Evolutionary conservation across 2,888 invertebrate genomes (phyloP).

Genomic region (Muscina levida): DNA sequence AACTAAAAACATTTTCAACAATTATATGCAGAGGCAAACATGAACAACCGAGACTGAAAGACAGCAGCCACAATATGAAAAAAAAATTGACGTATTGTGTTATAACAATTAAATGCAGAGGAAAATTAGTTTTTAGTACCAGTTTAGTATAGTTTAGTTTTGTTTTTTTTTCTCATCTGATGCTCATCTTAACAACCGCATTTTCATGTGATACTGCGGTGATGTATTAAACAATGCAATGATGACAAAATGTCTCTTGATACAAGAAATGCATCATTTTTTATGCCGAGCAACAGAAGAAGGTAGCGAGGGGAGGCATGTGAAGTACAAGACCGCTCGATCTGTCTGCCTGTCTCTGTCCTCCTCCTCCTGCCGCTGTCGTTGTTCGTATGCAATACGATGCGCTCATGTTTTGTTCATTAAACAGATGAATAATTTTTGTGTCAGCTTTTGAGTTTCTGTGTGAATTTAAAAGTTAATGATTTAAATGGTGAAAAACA

Average conservation of each 20-base stretch:
- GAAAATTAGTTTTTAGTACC: constrained; percentile 38
- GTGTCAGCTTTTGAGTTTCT: constrained; percentile 12
- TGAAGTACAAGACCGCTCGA: not conserved
- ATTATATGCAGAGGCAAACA: not conserved
- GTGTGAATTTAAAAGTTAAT: constrained; percentile 53
- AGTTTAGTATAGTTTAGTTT: too few relatives aligned
- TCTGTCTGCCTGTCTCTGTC: constrained; percentile 10
- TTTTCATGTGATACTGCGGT: constrained; percentile 20
- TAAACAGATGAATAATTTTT: constrained; percentile 57
- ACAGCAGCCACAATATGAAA: not conserved
- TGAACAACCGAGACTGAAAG: not conserved
- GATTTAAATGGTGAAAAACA: constrained; percentile 61
- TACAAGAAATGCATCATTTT: constrained; percentile 31
- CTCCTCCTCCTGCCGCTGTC: constrained; percentile 2
- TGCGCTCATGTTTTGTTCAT: constrained; percentile 20
- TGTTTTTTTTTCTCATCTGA: too few relatives aligned
- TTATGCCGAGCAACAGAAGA: not conserved
- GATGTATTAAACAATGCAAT: constrained; percentile 56
- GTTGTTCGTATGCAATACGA: not conserved
- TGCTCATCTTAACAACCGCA: not conserved
- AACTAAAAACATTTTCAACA: constrained; percentile 18
- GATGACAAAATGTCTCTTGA: constrained; percentile 56
- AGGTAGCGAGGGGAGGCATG: not conserved
- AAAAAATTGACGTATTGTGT: not conserved
- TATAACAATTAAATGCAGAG: constrained; percentile 30